Percentiles rank a stretch among this genome's conserved stretches.
Evolutionary conservation across 2,113 vertebrate genomes (phyloP).

Genomic region (Rhinichthys klamathensis): DNA sequence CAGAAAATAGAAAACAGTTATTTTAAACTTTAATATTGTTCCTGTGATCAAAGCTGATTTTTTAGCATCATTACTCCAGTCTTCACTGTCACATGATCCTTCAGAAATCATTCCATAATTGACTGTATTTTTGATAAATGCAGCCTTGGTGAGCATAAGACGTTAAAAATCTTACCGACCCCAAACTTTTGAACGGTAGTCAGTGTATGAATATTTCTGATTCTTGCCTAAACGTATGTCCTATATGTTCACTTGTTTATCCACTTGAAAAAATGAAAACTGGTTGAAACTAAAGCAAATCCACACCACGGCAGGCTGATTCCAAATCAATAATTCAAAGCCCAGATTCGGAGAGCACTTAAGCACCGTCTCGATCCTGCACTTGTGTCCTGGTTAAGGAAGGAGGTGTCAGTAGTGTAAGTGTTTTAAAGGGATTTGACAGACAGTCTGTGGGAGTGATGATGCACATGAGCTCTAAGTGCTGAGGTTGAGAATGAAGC

Average conservation of each 20-base stretch:
- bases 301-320: background rate
- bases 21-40: background rate
- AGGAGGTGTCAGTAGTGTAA: slow-evolving; percentile 9
- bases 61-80: background rate
- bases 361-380: background rate
- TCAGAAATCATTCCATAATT: background rate
- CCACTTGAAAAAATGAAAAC: background rate
- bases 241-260: too few relatives aligned
- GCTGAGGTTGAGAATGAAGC: slow-evolving; percentile 48
- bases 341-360: background rate
- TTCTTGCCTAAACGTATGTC: too few relatives aligned
- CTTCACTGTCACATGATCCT: background rate
- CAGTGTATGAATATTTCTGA: too few relatives aligned
- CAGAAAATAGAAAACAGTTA: too few relatives aligned
- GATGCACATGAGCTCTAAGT: slow-evolving; percentile 35
- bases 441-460: slow-evolving; percentile 46
- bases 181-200: too few relatives aligned
- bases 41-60: too few relatives aligned
- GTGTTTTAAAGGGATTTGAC: slow-evolving; percentile 29
- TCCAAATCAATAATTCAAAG: slow-evolving; percentile 30
- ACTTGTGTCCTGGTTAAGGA: slow-evolving; percentile 1
- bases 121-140: background rate
- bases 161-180: too few relatives aligned
- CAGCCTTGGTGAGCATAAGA: background rate
- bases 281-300: background rate